Base-by-base conservation (phyloP, 2,888 invertebrate species). In the Bugula neritina region DNA sequence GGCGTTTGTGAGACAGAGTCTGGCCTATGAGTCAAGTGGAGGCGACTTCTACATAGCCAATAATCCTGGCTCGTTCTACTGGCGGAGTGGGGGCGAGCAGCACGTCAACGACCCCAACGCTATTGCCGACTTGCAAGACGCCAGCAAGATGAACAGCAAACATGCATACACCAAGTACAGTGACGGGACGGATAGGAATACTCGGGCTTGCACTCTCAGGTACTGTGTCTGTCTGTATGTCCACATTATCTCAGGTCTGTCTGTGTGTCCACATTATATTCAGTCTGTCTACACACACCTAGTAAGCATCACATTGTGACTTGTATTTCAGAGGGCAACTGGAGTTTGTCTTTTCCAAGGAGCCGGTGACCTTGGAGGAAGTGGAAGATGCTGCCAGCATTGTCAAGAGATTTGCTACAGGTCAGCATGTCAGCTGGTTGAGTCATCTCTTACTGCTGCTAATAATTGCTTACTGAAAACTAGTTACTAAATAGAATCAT, bases 21-120 rank as follows among this genome's bases (percentile, higher is more conserved):
- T 71, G 72, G 17, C 75, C 73, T 69, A 75, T 74, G 54, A 71
- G 71, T 1, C n/a, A 34, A 17, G 3, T 10, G 34, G 54, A 55
- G 86, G 88, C 75, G 94, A 95, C 79, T 88, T 89, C 77, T 88
- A 92, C 31, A 86, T 93, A 54, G 88, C 91, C 81, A 84, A 92
- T 73, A 94, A 94, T 84, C 94, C 95, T 17, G 99, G 98, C 5
- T 90, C 90, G 79, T 98, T 92, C 84, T 96, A 99, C 85, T 99
- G 97, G 97, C 89, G 98, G 78, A 90, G 91, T 75, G 96, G 86
- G 1, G 99, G 99, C 1, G 98, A 99, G 86, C 93, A 93, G 77
- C 99, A 99, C 85, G 90, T 99, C 80, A 99, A 99, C 84, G 97
- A 98, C 81, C 99, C 99, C 0, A 87, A 90, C 77, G 90, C 91